Conservation (phyloP, 2,888 invertebrate genomes). For the Archaeoteleia sp. region DNA sequence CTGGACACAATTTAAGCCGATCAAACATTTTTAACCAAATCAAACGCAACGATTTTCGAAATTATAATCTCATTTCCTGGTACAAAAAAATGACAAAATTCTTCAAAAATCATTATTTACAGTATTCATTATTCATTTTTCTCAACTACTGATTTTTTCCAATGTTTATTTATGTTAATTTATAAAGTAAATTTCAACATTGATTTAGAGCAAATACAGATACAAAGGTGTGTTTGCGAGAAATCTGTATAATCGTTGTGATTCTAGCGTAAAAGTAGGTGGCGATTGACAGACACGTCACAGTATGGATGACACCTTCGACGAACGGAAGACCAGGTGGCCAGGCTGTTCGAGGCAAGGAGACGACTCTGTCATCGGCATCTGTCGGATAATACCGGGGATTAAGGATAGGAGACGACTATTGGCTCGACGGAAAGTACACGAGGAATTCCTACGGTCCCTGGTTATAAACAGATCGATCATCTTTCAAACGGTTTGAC, state of each 20-base stretch:
- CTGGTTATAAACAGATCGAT: slow-evolving; percentile 73
- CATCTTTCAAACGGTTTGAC: slow-evolving; percentile 73
- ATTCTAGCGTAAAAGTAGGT: slow-evolving; percentile 47
- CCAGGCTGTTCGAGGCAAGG: slow-evolving; percentile 56
- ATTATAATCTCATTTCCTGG: too few relatives aligned
- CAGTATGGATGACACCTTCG: slow-evolving; percentile 73
- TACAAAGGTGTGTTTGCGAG: too few relatives aligned
- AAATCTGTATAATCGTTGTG: not conserved
- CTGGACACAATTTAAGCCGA: slow-evolving; percentile 25
- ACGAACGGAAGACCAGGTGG: slow-evolving; percentile 64
- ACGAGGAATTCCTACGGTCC: slow-evolving; percentile 45
- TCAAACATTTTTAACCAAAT: too few relatives aligned
- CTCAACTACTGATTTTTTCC: slow-evolving; percentile 1
- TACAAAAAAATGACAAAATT: too few relatives aligned
- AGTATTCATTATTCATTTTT: too few relatives aligned
- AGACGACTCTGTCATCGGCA: slow-evolving; percentile 65
- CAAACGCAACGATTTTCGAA: not conserved
- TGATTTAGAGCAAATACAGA: too few relatives aligned
- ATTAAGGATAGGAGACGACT: slow-evolving; percentile 65
- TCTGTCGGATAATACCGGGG: slow-evolving; percentile 72
- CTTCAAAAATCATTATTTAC: too few relatives aligned
- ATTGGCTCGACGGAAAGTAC: slow-evolving; percentile 50
- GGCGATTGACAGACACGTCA: slow-evolving; percentile 72
- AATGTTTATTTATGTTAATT: not conserved
- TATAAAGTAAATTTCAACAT: too few relatives aligned